Conservation (phyloP, 1,140 invertebrate genomes). For the Parasteatoda tepidariorum region DNA sequence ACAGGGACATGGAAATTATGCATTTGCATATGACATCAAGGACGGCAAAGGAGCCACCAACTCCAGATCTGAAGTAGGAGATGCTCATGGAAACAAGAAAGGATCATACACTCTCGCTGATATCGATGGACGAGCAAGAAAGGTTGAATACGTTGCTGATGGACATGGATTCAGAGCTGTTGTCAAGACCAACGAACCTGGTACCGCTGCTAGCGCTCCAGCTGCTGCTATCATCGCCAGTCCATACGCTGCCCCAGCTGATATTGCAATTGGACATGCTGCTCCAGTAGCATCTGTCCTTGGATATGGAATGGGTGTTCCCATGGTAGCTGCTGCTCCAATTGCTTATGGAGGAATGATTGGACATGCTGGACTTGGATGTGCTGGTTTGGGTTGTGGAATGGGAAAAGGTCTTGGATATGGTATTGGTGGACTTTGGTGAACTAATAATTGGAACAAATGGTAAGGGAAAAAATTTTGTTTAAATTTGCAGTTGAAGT, state of each 20-base stretch:
- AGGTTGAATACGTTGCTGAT: slow-evolving; percentile 55
- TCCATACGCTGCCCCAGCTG: neutral
- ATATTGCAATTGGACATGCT: neutral
- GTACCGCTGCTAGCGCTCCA: slow-evolving; percentile 39
- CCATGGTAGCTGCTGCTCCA: neutral
- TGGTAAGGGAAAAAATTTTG: too few species aligned
- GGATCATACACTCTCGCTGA: slow-evolving; percentile 51
- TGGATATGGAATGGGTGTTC: neutral
- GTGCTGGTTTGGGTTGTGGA: neutral
- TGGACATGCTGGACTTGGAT: slow-evolving; percentile 26
- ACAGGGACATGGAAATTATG: slow-evolving; percentile 62
- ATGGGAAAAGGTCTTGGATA: too few species aligned
- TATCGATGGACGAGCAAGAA: slow-evolving; percentile 44
- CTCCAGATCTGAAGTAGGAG: slow-evolving; percentile 62
- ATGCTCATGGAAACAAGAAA: slow-evolving; percentile 61
- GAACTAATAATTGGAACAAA: too few species aligned
- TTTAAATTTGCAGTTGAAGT: too few species aligned
- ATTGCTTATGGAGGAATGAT: slow-evolving; percentile 2
- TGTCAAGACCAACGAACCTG: slow-evolving; percentile 41
- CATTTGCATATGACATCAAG: slow-evolving; percentile 62
- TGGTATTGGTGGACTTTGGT: too few species aligned
- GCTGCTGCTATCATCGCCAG: slow-evolving; percentile 35
- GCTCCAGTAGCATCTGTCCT: neutral
- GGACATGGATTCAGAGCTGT: slow-evolving; percentile 28
- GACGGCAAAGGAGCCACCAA: slow-evolving; percentile 63